Base-by-base conservation (phyloP, 30 jellyfish, hydroid and myxozoan genomes). In the Pseudorhiza aurosa region DNA sequence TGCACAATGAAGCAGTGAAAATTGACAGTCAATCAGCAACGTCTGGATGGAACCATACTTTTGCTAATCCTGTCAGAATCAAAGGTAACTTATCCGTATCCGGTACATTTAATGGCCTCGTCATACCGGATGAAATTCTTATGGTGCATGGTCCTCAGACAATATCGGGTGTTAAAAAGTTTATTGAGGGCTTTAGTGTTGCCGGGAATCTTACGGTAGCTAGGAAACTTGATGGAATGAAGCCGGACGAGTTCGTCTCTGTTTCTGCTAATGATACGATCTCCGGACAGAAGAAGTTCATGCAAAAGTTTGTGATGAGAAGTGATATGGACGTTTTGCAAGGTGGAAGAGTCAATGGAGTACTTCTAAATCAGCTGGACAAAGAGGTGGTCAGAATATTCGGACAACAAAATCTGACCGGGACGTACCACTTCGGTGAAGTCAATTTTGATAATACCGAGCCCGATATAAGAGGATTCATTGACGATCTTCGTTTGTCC, bases 71-170 rank as follows among this genome's bases (percentile, higher is more conserved):
- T 29, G 65, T 87, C 6, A 26, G 45, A 12, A 35, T 79, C 5
- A 35, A 17, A 10, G 77, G 57, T 8, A 55, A 57, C 37, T 15
- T 87, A 2, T 11, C 35, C 6, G 86, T 80, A 26, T 78, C 43
- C 8, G 86, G 86, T 8, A 46, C 42, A 17, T 15, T 82, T 15
- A 89, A 89, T 46, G 68, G 53, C 4, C 40, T 81, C 31, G 46
- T 14, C 12, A 27, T 40, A n/a, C 96, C 97, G 18, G 31, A 26
- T 1, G 87, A 81, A 4, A 46, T 72, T 32, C 88, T 82, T 9
- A 32, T 43, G 56, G 59, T 24, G 2, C 60, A 24, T 12, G 28
- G 31, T 24, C 27, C 40, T 14, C 96, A 71, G 56, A 79, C 79
- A 3, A 43, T 88, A 8, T 19, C 79, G 3, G 96, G 88, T 1